Conservation (phyloP, 2,113 vertebrate species). For the Desmodus rotundus region DNA sequence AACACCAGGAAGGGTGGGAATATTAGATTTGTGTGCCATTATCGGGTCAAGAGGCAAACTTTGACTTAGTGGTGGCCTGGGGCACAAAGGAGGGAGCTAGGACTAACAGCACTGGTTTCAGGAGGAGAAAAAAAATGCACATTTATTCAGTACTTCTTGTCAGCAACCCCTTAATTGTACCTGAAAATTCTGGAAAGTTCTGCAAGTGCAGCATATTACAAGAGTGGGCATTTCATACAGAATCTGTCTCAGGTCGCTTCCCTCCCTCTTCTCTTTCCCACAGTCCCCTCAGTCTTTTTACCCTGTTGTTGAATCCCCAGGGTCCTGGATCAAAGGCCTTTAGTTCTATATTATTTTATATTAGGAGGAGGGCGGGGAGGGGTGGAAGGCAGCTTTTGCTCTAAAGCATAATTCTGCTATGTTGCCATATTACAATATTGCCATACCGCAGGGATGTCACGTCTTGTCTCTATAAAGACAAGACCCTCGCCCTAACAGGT, state of each 20-base stretch:
- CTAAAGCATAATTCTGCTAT: not conserved
- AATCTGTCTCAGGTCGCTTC: not conserved
- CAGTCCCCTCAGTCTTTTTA: not conserved
- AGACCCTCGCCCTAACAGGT: not conserved
- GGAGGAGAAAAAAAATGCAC: not conserved
- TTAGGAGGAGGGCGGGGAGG: rapidly evolving
- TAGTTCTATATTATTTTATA: not conserved
- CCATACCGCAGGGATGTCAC: not conserved
- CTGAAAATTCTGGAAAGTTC: not conserved
- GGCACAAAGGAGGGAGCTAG: not conserved
- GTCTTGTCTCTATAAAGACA: not conserved
- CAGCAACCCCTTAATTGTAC: not conserved
- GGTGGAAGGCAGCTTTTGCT: not conserved
- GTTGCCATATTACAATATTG: not conserved
- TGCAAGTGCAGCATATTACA: not conserved
- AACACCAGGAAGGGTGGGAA: not conserved
- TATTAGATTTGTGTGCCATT: not conserved
- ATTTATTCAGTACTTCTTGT: not conserved
- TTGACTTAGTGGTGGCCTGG: not conserved
- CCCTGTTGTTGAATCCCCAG: not conserved
- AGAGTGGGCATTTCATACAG: not conserved
- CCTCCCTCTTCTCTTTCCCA: not conserved
- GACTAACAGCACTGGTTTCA: not conserved
- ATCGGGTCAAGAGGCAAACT: not conserved
- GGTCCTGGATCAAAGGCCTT: not conserved